phyloP scores from a whole-genome alignment of 2,797 vertebrate genomes.

The Pseudochromis fuscus region DNA sequence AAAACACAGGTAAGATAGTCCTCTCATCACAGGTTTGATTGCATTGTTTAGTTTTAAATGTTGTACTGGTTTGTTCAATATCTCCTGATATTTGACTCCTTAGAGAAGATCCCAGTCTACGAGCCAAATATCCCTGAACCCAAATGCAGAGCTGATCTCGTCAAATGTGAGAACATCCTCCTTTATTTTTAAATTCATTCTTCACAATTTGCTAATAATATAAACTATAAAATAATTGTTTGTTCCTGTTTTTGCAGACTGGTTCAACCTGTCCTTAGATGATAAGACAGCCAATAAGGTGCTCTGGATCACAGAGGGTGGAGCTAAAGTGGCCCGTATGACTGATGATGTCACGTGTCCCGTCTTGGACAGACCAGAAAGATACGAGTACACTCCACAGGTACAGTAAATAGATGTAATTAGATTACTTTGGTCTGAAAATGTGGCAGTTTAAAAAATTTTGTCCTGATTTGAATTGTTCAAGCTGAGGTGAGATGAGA shows the following conservation, averaged over 20 bases:
- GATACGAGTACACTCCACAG: slow-evolving; percentile 80
- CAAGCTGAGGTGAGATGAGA: slow-evolving; percentile 1
- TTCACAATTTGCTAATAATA: background rate
- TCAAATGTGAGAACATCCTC: slow-evolving; percentile 68
- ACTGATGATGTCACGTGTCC: slow-evolving; percentile 75
- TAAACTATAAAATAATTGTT: background rate
- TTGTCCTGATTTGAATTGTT: background rate
- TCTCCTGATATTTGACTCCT: background rate
- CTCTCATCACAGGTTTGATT: background rate
- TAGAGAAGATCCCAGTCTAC: slow-evolving; percentile 71
- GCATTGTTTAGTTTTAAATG: background rate
- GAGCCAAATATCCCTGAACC: slow-evolving; percentile 78
- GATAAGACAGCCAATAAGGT: slow-evolving; percentile 80
- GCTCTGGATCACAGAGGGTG: slow-evolving; percentile 78
- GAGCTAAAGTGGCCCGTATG: slow-evolving; percentile 74
- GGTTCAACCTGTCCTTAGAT: slow-evolving; percentile 74
- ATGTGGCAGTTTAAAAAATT: background rate
- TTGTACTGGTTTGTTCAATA: background rate
- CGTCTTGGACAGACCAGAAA: slow-evolving; percentile 78
- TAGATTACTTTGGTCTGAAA: background rate
- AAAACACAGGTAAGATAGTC: slow-evolving; percentile 57
- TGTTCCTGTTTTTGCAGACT: slow-evolving; percentile 55
- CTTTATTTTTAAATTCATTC: background rate
- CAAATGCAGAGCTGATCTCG: slow-evolving; percentile 75
- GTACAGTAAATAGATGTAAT: slow-evolving; percentile 39